These are phyloP conservation scores for Pseudomyrmex dendroicus DNA, from an alignment of 1,140 invertebrate species.

Conservation along the genomic window DNA sequence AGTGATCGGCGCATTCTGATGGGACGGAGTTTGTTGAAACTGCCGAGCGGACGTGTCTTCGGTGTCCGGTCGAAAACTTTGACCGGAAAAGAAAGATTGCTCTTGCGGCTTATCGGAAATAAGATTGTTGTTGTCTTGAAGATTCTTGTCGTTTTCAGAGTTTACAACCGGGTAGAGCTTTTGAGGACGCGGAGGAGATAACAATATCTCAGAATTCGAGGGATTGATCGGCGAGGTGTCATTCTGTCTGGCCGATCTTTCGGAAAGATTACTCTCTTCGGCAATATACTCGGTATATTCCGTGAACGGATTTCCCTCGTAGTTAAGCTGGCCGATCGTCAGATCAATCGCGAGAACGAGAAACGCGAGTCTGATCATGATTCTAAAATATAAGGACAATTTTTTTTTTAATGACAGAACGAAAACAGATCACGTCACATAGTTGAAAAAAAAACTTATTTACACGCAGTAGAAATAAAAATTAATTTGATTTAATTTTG, in stretches of 20 bases:
- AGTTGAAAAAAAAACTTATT: too few species aligned
- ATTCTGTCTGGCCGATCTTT: slow-evolving; percentile 55
- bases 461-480: too few species aligned
- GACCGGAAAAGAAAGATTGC: neutral
- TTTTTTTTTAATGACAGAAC: neutral
- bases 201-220: neutral
- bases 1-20: neutral
- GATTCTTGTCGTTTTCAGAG: neutral
- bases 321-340: slow-evolving; percentile 78
- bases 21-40: slow-evolving; percentile 12
- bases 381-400: slow-evolving; percentile 59
- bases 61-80: neutral
- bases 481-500: too few species aligned
- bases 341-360: slow-evolving; percentile 58
- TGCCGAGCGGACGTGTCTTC: slow-evolving; percentile 1
- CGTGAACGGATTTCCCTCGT: slow-evolving; percentile 81
- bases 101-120: slow-evolving; percentile 2
- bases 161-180: slow-evolving; percentile 27
- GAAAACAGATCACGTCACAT: too few species aligned
- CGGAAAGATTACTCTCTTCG: slow-evolving; percentile 76
- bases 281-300: slow-evolving; percentile 81
- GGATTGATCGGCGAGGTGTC: slow-evolving; percentile 11
- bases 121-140: neutral
- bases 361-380: slow-evolving; percentile 61
- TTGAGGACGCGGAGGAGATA: slow-evolving; percentile 2